These are phyloP conservation scores for Boloria euphrosyne DNA, from an alignment of 2,888 invertebrate genomes.

Conservation along the genomic window DNA sequence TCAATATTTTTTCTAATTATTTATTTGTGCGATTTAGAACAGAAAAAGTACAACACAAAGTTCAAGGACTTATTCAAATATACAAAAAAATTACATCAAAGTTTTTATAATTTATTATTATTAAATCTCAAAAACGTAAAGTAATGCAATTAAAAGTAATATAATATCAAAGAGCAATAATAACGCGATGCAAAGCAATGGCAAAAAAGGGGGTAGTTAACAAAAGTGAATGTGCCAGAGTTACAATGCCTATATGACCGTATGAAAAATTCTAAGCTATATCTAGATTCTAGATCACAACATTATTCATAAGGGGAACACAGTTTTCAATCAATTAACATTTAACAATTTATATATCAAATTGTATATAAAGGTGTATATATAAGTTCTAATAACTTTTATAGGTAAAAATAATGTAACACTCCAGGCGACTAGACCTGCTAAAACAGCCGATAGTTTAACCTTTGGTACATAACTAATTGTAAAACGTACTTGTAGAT, in stretches of 20 bases:
- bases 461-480: constrained; percentile 75
- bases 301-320: constrained; percentile 15
- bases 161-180: neutral
- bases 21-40: constrained; percentile 43
- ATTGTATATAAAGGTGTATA: constrained; percentile 37
- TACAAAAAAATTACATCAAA: constrained; percentile 34
- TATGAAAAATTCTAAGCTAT: constrained; percentile 15
- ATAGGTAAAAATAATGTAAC: constrained; percentile 61
- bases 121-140: constrained; percentile 8
- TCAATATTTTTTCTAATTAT: constrained; percentile 30
- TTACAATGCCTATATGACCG: neutral
- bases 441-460: constrained; percentile 66
- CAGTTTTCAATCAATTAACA: constrained; percentile 10
- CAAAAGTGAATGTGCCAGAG: constrained; percentile 3
- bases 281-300: constrained; percentile 26
- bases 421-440: constrained; percentile 70
- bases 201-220: neutral
- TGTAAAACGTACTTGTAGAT: constrained; percentile 42
- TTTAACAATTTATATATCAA: constrained; percentile 22
- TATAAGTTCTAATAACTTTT: constrained; percentile 18
- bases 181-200: constrained; percentile 18
- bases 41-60: constrained; percentile 33
- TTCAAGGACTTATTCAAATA: constrained; percentile 32
- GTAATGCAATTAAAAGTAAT: neutral
- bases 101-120: constrained; percentile 7